Conservation (phyloP, 2,888 invertebrate species). For the Brachyopa scutellaris region DNA sequence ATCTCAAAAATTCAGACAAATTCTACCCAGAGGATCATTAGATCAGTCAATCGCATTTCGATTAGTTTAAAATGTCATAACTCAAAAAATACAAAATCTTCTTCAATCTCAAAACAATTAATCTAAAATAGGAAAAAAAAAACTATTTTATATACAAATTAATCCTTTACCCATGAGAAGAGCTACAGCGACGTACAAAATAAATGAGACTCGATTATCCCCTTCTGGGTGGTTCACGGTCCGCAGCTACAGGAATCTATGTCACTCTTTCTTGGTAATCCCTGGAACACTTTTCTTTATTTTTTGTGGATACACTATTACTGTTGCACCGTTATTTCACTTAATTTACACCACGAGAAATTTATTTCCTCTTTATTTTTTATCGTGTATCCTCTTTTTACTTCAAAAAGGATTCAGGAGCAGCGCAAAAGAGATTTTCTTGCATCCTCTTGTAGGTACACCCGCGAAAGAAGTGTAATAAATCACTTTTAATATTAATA, state of each 20-base stretch:
- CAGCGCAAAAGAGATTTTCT: conserved; percentile 18
- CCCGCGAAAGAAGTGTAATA: conserved; percentile 75
- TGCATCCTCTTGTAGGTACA: conserved; percentile 44
- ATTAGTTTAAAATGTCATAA: too few species aligned
- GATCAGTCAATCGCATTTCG: too few species aligned
- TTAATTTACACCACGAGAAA: conserved; percentile 54
- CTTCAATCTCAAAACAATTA: too few species aligned
- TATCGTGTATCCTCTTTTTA: conserved; percentile 8
- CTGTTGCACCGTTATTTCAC: conserved; percentile 58
- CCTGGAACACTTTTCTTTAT: conserved; percentile 29
- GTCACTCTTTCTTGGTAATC: conserved; percentile 62
- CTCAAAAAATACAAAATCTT: too few species aligned
- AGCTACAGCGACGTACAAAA: conserved; percentile 28
- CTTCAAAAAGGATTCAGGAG: conserved; percentile 27
- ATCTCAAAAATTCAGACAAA: too few species aligned
- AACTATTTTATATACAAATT: conserved; percentile 1
- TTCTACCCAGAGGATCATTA: too few species aligned
- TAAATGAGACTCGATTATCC: conserved; percentile 47
- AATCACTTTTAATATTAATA: conserved; percentile 80
- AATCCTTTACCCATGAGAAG: conserved; percentile 61
- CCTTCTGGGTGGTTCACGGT: conserved; percentile 8
- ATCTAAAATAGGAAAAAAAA: background rate
- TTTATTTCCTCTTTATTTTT: conserved; percentile 9
- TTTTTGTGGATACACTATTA: conserved; percentile 10
- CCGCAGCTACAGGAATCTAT: conserved; percentile 37